phyloP scores from a whole-genome alignment of 23 tunicate genomes.

The Ciona savignyi region DNA sequence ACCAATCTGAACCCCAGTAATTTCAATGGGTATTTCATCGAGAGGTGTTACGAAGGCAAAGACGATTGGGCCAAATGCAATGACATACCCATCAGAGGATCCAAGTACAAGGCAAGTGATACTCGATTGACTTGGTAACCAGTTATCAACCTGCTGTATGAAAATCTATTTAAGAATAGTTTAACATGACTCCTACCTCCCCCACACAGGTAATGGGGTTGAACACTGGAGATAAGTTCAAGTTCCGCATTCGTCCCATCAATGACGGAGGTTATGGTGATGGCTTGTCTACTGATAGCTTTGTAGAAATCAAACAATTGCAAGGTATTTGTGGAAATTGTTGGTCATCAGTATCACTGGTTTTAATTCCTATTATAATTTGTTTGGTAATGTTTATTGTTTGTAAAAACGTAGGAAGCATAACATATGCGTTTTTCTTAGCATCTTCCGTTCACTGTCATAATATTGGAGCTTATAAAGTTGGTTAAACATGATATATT shows the following conservation, averaged over 20 bases:
- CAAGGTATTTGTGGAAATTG: conserved; percentile 34
- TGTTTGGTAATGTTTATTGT: background rate
- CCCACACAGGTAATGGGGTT: conserved; percentile 47
- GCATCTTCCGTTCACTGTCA: too few species aligned
- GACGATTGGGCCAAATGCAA: conserved; percentile 67
- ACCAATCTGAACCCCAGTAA: conserved; percentile 30
- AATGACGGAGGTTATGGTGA: conserved; percentile 85
- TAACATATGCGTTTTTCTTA: too few species aligned
- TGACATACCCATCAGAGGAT: conserved; percentile 42
- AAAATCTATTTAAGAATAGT: background rate
- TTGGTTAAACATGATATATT: too few species aligned
- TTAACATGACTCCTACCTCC: background rate
- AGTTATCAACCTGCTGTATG: background rate
- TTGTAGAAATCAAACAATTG: conserved; percentile 60
- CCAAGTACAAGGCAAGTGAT: conserved; percentile 27
- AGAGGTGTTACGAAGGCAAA: conserved; percentile 38
- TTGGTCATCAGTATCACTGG: too few species aligned
- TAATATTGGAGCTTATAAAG: too few species aligned
- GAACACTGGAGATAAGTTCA: conserved; percentile 51
- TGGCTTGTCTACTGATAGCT: conserved; percentile 14
- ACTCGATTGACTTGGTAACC: background rate
- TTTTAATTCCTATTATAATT: too few species aligned
- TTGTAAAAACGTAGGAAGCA: too few species aligned
- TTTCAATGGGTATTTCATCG: conserved; percentile 68
- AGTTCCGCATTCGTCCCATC: conserved; percentile 58